Evolutionary conservation across 2,797 vertebrate species (phyloP), one percentile per base, ranked within the genome.

Genomic region (Gephyroberyx darwinii): DNA sequence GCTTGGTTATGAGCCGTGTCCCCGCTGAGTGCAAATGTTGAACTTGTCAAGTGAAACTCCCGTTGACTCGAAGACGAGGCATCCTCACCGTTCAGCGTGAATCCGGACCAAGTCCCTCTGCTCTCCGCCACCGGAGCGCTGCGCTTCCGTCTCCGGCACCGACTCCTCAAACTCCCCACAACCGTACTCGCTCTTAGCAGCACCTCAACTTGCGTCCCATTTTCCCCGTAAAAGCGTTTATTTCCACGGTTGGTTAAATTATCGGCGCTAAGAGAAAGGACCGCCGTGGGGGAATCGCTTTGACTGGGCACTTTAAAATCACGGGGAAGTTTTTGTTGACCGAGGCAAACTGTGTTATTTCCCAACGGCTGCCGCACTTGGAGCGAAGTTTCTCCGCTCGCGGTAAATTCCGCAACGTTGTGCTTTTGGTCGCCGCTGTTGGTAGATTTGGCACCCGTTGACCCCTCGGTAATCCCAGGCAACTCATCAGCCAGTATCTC

Each of bases 1-100:
- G 96, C 96, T 89, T 97, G 96, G 86, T 97, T 96, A 78, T 97
- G 96, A n/a, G 96, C 96, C 0, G 95, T 96, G 86, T 97, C 96
- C 20, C 95, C 95, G 0, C 93, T 87, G 43, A 97, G 92, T 0
- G 96, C 93, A 78, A 96, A 97, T 17, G 94, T 96, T 35, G 93
- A 95, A 90, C 95, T 96, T 76, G 89, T 93, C 87, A 97, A 91
- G 71, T 88, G 88, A 85, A 96, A 90, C 87, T 96, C 95, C 83
- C 94, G 95, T 90, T 81, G 90, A 63, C 94, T 91, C 79, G 93
- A 91, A 61, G 89, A 85, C 86, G 89, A 86, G 65, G 85, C 91
- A 22, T 90, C 91, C 73, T 93, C 92, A 62, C 79, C 75, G 68
- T 82, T 83, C 13, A 75, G 43, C 74, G 80, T 80, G 70, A 89